These are phyloP conservation scores for Cebidichthys violaceus DNA, from an alignment of 2,113 vertebrate species.

Conservation along the genomic window DNA sequence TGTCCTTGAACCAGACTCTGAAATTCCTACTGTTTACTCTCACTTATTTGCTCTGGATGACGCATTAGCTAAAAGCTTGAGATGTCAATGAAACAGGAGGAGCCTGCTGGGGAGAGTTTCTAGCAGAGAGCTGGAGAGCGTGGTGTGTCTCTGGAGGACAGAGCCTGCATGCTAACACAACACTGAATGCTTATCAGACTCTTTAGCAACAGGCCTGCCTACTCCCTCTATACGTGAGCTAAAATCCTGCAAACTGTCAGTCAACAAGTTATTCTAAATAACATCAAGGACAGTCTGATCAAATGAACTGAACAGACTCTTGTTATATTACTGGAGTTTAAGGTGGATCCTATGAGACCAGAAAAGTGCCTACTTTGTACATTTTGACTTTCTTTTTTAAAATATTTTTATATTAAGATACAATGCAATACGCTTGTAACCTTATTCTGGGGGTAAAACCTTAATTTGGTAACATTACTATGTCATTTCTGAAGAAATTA, in stretches of 20 bases:
- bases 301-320: not conserved
- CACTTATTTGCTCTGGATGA: constrained; percentile 23
- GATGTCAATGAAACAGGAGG: constrained; percentile 60
- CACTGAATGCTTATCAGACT: constrained; percentile 46
- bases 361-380: not conserved
- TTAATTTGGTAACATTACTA: not conserved
- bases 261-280: constrained; percentile 3
- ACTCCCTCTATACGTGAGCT: constrained; percentile 21
- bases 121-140: constrained; percentile 28
- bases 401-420: not conserved
- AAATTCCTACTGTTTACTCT: constrained; percentile 8
- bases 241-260: constrained; percentile 30
- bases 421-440: no score
- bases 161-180: constrained; percentile 66
- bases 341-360: not conserved
- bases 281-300: not conserved
- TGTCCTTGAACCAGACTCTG: constrained; percentile 45
- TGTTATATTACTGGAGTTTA: not conserved
- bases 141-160: constrained; percentile 41
- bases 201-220: constrained; percentile 14
- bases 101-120: constrained; percentile 55
- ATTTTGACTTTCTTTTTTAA: not conserved
- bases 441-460: not conserved
- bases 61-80: constrained; percentile 33
- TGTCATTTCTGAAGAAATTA: not conserved